phyloP scores from a whole-genome alignment of 2,888 invertebrate species.

The Dasypolia templi region DNA sequence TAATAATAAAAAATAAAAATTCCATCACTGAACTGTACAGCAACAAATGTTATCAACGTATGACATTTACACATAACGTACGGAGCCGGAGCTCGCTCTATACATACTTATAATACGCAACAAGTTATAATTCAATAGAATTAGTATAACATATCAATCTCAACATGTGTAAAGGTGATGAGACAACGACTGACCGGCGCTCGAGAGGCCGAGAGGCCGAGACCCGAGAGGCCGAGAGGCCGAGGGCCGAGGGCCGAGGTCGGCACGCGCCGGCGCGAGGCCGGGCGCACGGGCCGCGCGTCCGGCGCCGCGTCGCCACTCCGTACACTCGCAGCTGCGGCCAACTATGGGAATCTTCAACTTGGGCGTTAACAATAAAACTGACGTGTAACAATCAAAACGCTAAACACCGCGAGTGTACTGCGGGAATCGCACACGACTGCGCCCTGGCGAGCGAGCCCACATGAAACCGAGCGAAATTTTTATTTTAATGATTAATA shows the following conservation, averaged over 20 bases:
- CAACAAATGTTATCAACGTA: constrained; percentile 79
- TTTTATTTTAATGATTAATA: constrained; percentile 79
- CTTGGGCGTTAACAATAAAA: constrained; percentile 60
- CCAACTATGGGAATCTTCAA: constrained; percentile 45
- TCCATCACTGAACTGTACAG: constrained; percentile 83
- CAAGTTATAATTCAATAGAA: constrained; percentile 90
- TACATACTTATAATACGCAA: constrained; percentile 88
- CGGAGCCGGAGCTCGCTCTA: constrained; percentile 67
- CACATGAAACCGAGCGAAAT: constrained; percentile 80
- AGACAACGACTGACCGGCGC: constrained; percentile 83
- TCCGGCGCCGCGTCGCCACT: constrained; percentile 21
- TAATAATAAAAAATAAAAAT: constrained; percentile 86
- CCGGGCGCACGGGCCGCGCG: constrained; percentile 15
- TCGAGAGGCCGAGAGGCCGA: constrained; percentile 44
- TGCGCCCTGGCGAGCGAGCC: constrained; percentile 69
- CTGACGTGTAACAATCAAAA: constrained; percentile 63
- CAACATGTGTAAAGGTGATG: constrained; percentile 90
- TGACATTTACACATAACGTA: constrained; percentile 72
- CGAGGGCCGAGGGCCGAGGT: too few species aligned
- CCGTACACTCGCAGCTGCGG: constrained; percentile 53
- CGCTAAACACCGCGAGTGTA: constrained; percentile 68
- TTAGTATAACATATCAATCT: constrained; percentile 90
- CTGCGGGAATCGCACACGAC: constrained; percentile 72
- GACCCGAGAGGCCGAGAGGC: constrained; percentile 41
- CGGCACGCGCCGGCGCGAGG: background rate